phyloP scores from a whole-genome alignment of 1,140 invertebrate species.

The Nasonia giraulti region DNA sequence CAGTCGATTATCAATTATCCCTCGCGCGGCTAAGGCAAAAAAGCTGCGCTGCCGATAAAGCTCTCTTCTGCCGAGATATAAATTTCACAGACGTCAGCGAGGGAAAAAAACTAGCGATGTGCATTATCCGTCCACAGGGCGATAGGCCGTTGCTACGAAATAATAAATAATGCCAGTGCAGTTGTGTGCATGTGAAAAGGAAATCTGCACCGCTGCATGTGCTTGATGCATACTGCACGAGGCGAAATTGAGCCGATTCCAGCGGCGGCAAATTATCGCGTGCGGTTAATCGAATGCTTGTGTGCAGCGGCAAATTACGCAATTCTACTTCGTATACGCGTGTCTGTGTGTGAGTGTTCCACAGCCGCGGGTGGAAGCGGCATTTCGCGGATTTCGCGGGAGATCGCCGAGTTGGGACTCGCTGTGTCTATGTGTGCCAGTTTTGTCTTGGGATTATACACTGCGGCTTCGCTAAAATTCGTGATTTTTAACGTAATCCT shows the following conservation, averaged over 20 bases:
- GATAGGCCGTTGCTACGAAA: no score
- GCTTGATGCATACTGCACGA: background rate
- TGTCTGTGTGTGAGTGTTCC: background rate
- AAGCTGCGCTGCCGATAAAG: background rate
- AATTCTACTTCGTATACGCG: background rate
- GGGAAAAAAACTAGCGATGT: no score
- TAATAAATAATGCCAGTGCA: background rate
- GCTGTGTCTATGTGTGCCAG: background rate
- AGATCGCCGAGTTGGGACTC: background rate
- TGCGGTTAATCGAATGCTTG: constrained; percentile 48
- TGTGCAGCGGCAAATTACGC: constrained; percentile 24
- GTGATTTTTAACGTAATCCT: no score
- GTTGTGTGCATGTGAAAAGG: background rate
- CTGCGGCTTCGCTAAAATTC: no score
- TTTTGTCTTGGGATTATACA: background rate
- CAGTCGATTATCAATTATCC: background rate
- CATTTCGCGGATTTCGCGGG: background rate
- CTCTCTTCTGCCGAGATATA: background rate
- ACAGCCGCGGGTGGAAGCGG: background rate
- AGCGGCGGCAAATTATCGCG: constrained; percentile 30
- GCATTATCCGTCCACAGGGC: no score
- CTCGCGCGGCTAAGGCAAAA: background rate
- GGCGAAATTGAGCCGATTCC: constrained; percentile 6
- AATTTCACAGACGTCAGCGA: background rate
- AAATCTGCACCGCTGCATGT: background rate